Evolutionary conservation across 2,797 vertebrate genomes (phyloP).

Genomic region (Pantherophis alleghaniensis): DNA sequence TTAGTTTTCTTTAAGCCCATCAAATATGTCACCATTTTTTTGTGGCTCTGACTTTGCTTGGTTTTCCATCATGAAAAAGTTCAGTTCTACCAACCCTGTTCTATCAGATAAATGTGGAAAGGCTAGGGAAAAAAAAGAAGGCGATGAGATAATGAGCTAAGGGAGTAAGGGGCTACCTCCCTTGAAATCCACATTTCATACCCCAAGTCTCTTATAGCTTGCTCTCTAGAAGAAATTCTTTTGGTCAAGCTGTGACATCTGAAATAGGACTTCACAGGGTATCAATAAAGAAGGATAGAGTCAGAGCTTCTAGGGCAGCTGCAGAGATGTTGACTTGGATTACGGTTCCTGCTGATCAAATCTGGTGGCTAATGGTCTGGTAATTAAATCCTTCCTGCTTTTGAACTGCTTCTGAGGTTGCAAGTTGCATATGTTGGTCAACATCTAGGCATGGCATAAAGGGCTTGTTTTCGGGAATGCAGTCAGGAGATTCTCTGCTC

Average conservation of each 20-base stretch:
- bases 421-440: conserved; percentile 66
- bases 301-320: conserved; percentile 55
- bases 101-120: neutral
- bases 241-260: conserved; percentile 40
- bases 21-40: neutral
- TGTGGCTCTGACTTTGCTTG: accelerated
- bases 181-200: conserved; percentile 47
- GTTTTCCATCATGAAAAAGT: accelerated
- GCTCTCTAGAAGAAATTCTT: conserved; percentile 32
- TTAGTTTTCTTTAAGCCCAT: neutral
- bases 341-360: conserved; percentile 69
- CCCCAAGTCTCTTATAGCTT: conserved; percentile 25
- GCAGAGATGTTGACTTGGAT: conserved; percentile 67
- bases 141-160: neutral
- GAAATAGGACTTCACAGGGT: conserved; percentile 67
- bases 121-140: neutral
- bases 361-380: conserved; percentile 63
- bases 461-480: conserved; percentile 66
- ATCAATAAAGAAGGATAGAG: conserved; percentile 68
- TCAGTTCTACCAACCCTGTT: neutral
- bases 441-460: conserved; percentile 57
- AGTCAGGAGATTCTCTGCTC: conserved; percentile 60
- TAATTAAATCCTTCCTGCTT: conserved; percentile 73
- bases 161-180: neutral
- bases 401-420: conserved; percentile 56